These are phyloP conservation scores for Drepana falcataria DNA, from an alignment of 2,888 invertebrate species.

Conservation along the genomic window DNA sequence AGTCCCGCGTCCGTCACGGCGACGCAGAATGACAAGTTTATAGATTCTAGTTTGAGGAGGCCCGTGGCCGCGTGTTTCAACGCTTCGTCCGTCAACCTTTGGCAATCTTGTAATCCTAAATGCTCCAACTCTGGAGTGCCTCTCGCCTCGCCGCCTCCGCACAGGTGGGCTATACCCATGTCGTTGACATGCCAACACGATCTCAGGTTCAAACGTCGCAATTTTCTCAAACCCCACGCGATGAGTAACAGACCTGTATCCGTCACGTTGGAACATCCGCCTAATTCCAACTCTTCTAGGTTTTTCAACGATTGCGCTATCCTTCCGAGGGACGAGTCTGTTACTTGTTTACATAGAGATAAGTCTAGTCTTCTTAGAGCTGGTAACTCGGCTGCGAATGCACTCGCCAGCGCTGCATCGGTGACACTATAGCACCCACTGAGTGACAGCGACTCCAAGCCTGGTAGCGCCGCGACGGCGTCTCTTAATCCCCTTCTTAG, in stretches of 20 bases:
- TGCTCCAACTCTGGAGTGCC: constrained; percentile 89
- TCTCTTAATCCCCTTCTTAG: constrained; percentile 89
- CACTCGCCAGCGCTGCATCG: constrained; percentile 89
- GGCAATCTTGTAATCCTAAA: constrained; percentile 95
- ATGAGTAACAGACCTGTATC: constrained; percentile 92
- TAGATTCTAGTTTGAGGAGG: constrained; percentile 87
- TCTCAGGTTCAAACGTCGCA: constrained; percentile 90
- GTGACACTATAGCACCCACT: constrained; percentile 97
- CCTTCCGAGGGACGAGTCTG: constrained; percentile 91
- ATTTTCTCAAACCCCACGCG: constrained; percentile 91
- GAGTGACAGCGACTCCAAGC: constrained; percentile 91
- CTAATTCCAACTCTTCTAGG: constrained; percentile 91
- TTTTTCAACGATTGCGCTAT: constrained; percentile 92
- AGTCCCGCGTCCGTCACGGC: constrained; percentile 96
- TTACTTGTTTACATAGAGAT: constrained; percentile 95
- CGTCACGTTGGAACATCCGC: constrained; percentile 94
- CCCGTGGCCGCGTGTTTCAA: constrained; percentile 91
- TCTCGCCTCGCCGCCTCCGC: constrained; percentile 86
- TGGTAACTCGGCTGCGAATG: constrained; percentile 87
- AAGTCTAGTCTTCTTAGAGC: constrained; percentile 90
- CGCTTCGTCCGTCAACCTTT: constrained; percentile 94
- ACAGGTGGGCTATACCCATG: constrained; percentile 91
- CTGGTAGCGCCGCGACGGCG: constrained; percentile 90
- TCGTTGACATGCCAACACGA: constrained; percentile 97
- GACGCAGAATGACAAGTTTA: constrained; percentile 96